Base-by-base conservation (phyloP, 92 coral and sea anemone species). In the Zoanthus sociatus region DNA sequence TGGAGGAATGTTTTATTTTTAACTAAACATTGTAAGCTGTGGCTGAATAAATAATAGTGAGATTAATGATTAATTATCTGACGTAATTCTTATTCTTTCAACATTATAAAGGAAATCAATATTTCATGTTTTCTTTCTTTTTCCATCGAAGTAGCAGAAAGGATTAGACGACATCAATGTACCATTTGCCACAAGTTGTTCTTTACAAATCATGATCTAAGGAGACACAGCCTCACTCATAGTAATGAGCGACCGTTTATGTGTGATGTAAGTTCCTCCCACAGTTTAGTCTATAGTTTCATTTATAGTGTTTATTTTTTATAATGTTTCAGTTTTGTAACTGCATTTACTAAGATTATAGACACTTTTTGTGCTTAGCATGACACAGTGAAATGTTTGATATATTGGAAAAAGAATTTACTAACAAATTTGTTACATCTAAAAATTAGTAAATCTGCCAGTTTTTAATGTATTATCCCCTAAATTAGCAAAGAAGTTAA, bases 131-230 rank as follows among this genome's bases (percentile, higher is more conserved):
- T 78, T 31, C 15, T 48, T 37, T 60, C 67, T 7, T 9, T 69
- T 82, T 74, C n/a, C 21, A 58, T 86, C 79, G 45, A 93, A 93
- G 42, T 73, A 93, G 61, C 78, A 66, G 92, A 91, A 26, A 90
- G 84, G 63, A 90, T 90, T 17, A 88, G 95, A 71, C 33, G 84
- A 3, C 92, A 87, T 77, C 83, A 73, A 20, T 94, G 97, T 78
- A 83, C 78, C 50, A 78, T 87, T 76, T 94, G 97, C 86, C 87
- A 90, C 18, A 92, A 92, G 78, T 88, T 74, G 56, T 94, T 94
- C 82, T 90, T 75, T 77, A 86, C 98, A 26, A 92, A 88, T 87
- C 93, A 94, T 88, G 95, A 92, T 54, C 89, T 94, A 58, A 94
- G 86, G 79, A 86, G 98, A 1, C 98, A 94, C 89, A 79, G 60